Base-by-base conservation (phyloP, 2,888 invertebrate species). In the Clitarchus hookeri region DNA sequence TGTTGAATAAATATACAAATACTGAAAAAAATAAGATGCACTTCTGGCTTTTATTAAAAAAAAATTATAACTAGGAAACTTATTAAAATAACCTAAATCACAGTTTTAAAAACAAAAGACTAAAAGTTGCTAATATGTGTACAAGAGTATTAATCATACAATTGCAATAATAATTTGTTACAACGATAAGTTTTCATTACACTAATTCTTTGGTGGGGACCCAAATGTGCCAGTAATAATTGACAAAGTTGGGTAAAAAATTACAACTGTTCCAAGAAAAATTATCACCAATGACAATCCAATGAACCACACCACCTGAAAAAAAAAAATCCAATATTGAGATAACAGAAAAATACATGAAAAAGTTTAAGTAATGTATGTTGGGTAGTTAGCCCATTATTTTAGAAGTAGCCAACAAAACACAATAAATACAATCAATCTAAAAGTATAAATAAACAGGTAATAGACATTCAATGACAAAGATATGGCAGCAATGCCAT, bases 151-250 rank as follows among this genome's bases (percentile, higher is more conserved):
- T 23, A 65, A 65, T 65, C 1, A 65, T 23, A 65, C 65, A 65
- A 65, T 23, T 19, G 0, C 65, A 65, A 23, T n/a, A n/a, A 65
- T 65, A 65, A 65, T n/a, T 65, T 23, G n/a, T 65, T 23, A 65
- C 6, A 16, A 48, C 6, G 8, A 16, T 65, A 36, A 36, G n/a
- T 65, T 65, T 65, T 13, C 48, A 48, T 48, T 65, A n/a, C 65
- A 65, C 65, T 65, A 65, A 65, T 65, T 65, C 65, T 65, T 65
- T 65, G 65, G 65, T 65, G 65, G 65, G n/a, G 65, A 65, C 65
- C 65, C 65, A 65, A 65, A 65, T n/a, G 65, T 65, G 65, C 65
- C 65, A 65, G 65, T 65, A 23, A 65, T 65, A 16, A 65, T 19
- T 65, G 65, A 19, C 65, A 65, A 65, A 12, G 65, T 65, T 65